These are phyloP conservation scores for Gandaritis pyraliata DNA, from an alignment of 2,888 invertebrate species.

Conservation along the genomic window DNA sequence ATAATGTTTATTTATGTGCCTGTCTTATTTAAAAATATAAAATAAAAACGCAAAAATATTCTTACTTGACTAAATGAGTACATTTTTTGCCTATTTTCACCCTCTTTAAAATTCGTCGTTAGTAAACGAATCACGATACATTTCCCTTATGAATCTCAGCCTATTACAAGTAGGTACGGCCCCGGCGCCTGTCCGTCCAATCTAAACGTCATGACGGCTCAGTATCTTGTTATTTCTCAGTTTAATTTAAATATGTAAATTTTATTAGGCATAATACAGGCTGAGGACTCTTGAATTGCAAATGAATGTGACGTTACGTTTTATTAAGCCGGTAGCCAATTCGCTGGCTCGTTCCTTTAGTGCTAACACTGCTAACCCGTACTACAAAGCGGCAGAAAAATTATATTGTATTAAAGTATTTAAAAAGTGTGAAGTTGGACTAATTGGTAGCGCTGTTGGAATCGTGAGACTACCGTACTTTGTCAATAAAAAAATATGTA, in stretches of 20 bases:
- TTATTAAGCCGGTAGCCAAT: conserved; percentile 82
- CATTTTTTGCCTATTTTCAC: no score
- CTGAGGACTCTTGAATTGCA: conserved; percentile 83
- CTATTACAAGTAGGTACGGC: conserved; percentile 8
- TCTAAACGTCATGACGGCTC: conserved; percentile 70
- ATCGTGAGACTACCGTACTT: no score
- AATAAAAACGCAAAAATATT: no score
- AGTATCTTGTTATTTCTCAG: conserved; percentile 82
- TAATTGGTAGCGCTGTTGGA: neutral
- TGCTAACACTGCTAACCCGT: conserved; percentile 61
- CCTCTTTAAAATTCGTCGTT: neutral
- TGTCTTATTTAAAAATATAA: no score
- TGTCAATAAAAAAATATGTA: no score
- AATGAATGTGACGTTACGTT: conserved; percentile 83
- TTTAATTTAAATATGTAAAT: conserved; percentile 85
- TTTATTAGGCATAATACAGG: conserved; percentile 83
- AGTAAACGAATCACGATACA: neutral
- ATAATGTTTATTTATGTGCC: no score
- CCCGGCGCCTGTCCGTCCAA: conserved; percentile 53
- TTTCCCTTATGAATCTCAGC: conserved; percentile 22
- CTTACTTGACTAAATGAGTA: no score
- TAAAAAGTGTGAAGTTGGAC: no score
- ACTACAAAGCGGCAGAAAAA: conserved; percentile 10
- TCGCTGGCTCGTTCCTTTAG: conserved; percentile 75
- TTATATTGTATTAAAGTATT: no score